Base-by-base conservation (phyloP, 2,113 vertebrate species). In the Nesogale talazaci region DNA sequence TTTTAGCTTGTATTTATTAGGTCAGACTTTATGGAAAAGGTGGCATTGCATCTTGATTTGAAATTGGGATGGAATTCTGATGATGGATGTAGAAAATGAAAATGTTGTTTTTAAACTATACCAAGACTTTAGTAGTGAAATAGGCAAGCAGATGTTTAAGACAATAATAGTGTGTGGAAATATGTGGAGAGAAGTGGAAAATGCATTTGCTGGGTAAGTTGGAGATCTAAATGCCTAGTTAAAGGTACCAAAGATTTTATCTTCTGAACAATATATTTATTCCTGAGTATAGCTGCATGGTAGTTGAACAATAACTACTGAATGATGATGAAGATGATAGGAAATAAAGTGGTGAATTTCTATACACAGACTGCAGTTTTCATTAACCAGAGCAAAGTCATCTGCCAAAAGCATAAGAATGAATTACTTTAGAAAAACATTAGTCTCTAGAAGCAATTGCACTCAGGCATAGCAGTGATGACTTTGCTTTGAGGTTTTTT, bases 331-430 rank as follows among this genome's bases (percentile, higher is more conserved):
- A 36, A 61, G 10, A 90, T 14, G 90, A 29, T 7, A 74, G 25
- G 11, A 27, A 88, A 79, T 52, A 94, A 91, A 14, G 25, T 46
- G n/a, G 4, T 69, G 38, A 38, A 34, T 81, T 76, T 70, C 27
- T 83, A 42, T 36, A 86, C 63, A 84, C 7, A 77, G 38, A 34
- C 1, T 70, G 2, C 63, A 31, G 23, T 81, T 91, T 91, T 83
- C 31, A 40, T 76, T 93, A 88, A 76, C 36, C 23, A 61, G 29
- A 38, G 36, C 36, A 92, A n/a, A 90, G 9, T 80, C 12, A 63
- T 59, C 80, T 97, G 83, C 69, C 78, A 63, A n/a, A 89, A 88
- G 23, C 31, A 78, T 9, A 36, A 77, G 40, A 85, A 70, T 70
- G 67, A 72, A 46, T 70, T 72, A 67, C 36, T 93, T 90, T 83